Percentiles rank a stretch among this genome's conserved stretches.
Evolutionary conservation across 1,140 invertebrate genomes (phyloP).

Genomic region (Mylabris phalerata): DNA sequence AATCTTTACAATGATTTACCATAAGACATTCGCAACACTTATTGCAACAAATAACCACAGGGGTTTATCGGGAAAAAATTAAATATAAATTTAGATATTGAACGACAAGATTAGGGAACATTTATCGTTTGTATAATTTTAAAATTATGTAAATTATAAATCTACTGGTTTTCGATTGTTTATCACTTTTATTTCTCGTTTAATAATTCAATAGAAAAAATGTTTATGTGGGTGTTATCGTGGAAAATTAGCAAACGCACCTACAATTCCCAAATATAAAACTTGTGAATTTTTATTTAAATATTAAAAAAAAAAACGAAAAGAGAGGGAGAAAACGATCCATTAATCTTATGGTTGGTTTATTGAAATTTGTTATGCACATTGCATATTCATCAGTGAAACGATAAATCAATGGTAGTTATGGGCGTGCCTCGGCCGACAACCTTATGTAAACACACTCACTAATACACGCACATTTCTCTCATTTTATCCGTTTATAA

Average conservation of each 20-base stretch:
- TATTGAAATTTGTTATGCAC: constrained; percentile 25
- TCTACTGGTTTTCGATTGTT: background rate
- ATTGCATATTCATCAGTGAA: constrained; percentile 26
- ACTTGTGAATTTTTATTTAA: background rate
- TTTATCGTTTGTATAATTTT: too few species aligned
- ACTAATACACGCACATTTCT: background rate
- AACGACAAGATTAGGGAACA: too few species aligned
- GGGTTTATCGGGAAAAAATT: constrained; percentile 12
- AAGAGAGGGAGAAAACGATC: background rate
- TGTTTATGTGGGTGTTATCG: background rate
- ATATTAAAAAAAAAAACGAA: background rate
- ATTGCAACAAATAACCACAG: constrained; percentile 16
- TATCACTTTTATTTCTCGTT: too few species aligned
- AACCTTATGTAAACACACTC: constrained; percentile 22
- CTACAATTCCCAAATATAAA: too few species aligned
- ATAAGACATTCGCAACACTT: constrained; percentile 19
- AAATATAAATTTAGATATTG: too few species aligned
- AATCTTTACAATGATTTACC: constrained; percentile 19
- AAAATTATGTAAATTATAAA: background rate
- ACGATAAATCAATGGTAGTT: constrained; percentile 20
- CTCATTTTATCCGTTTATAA: background rate
- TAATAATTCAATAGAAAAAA: background rate
- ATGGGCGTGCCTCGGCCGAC: constrained; percentile 14
- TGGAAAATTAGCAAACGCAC: too few species aligned
- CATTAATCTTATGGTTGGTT: constrained; percentile 18